Base-by-base conservation (phyloP, 2,113 vertebrate species). In the Urocolius indicus region DNA sequence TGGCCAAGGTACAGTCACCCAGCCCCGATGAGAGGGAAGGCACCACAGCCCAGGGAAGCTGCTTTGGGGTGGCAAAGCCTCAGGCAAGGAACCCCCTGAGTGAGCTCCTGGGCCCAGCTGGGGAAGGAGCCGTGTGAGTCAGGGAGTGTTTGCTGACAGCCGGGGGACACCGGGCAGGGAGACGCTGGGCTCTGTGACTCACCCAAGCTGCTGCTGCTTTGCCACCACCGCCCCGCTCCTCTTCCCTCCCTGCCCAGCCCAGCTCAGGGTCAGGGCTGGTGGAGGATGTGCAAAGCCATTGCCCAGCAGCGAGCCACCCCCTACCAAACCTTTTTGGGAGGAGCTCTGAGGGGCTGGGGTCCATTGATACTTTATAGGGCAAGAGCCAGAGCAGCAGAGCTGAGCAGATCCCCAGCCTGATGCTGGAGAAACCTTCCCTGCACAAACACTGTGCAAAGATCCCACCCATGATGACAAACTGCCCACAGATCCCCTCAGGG, bases 211-310 rank as follows among this genome's bases (percentile, higher is more conserved):
- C 6, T 41, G 6, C 51, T 6, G 4, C 52, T 68, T 41, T 41
- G 30, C 45, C 7, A 1, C 65, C 43, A 36, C 55, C 8, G 2
- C 59, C 41, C 54, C 2, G 4, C 18, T 74, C 49, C 24, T 36
- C 22, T 55, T 23, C 18, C 13, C 41, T 27, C 67, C 41, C 26
- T 5, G 21, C 68, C 19, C 5, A 11, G 32, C 45, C 61, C 8
- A 0, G 9, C 71, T 26, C 3, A 0, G 49, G 27, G n/a, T n/a
- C 5, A 1, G 3, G n/a, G 7, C 30, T 26, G 45, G 6, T 17
- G 49, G 68, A 34, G 65, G 14, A 26, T 38, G 24, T 8, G 45
- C 58, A 41, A 54, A 71, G 18, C 7, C 65, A 79, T 73, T 4
- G 0, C 38, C 29, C 12, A 6, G 67, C 65, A 32, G 16, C 1